A percentile compares a stretch with the other conserved stretches of the same genome.
These are phyloP conservation scores for Eupithecia dodoneata DNA, from an alignment of 2,888 invertebrate genomes.

Conservation along the genomic window DNA sequence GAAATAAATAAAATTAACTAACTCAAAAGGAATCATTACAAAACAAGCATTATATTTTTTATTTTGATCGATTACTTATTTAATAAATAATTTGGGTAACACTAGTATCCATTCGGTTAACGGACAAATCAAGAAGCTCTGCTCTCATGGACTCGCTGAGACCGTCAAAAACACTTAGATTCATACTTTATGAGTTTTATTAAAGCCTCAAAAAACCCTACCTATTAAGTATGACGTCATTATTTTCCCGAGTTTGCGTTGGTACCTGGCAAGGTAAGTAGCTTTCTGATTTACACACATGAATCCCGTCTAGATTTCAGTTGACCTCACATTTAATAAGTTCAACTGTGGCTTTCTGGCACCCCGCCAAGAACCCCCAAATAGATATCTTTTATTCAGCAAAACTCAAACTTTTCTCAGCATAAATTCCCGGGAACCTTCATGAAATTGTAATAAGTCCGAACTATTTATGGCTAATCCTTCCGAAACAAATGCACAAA, in stretches of 20 bases:
- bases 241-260: background rate
- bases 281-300: conserved; percentile 22
- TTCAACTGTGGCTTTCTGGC: conserved; percentile 69
- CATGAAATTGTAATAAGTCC: conserved; percentile 82
- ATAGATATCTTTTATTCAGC: conserved; percentile 82
- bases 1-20: too few species aligned
- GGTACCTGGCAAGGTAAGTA: conserved; percentile 8
- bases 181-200: background rate
- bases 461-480: conserved; percentile 83
- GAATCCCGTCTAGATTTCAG: conserved; percentile 41
- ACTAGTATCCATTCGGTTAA: too few species aligned
- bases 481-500: conserved; percentile 77
- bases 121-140: too few species aligned
- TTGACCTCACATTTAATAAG: conserved; percentile 59
- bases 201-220: background rate
- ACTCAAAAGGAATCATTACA: too few species aligned
- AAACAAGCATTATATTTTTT: too few species aligned
- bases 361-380: conserved; percentile 71
- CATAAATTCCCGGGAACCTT: conserved; percentile 78
- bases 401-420: conserved; percentile 80
- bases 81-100: too few species aligned
- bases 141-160: background rate
- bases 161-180: background rate
- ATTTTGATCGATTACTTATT: too few species aligned
- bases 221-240: background rate